Evolutionary conservation across 2,113 vertebrate genomes (phyloP).

Genomic region (Lanius ludovicianus): DNA sequence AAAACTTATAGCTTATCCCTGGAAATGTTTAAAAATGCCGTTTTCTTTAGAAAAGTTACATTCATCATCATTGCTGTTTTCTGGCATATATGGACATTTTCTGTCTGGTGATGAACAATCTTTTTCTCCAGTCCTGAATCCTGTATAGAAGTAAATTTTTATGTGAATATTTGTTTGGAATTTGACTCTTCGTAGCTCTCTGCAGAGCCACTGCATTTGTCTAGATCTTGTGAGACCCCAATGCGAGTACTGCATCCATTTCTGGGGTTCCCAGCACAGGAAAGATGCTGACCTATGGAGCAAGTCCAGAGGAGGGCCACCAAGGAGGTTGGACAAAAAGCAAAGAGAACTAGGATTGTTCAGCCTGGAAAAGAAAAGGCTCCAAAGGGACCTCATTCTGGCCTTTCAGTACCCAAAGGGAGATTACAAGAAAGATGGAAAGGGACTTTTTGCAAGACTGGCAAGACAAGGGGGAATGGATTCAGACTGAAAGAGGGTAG

Average conservation of each 20-base stretch:
- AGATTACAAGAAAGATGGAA: background rate
- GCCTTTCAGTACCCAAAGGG: background rate
- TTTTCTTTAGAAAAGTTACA: background rate
- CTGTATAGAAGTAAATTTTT: background rate
- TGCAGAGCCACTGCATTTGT: background rate
- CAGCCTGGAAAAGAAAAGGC: background rate
- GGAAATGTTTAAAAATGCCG: background rate
- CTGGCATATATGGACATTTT: background rate
- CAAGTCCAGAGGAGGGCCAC: background rate
- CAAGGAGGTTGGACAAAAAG: background rate
- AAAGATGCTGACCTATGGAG: background rate
- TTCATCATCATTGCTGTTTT: background rate
- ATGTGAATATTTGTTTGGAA: background rate
- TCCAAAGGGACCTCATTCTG: background rate
- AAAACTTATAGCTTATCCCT: background rate
- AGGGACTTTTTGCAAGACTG: background rate
- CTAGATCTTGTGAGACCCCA: background rate
- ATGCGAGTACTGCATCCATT: background rate
- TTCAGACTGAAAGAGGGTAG: background rate
- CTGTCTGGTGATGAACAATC: background rate
- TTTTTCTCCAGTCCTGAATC: background rate
- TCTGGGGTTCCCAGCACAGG: background rate
- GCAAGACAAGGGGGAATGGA: background rate
- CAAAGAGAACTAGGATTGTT: background rate
- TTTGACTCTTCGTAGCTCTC: background rate